These are phyloP conservation scores for Chrysemys picta DNA, from an alignment of 2,113 vertebrate species.

Conservation along the genomic window DNA sequence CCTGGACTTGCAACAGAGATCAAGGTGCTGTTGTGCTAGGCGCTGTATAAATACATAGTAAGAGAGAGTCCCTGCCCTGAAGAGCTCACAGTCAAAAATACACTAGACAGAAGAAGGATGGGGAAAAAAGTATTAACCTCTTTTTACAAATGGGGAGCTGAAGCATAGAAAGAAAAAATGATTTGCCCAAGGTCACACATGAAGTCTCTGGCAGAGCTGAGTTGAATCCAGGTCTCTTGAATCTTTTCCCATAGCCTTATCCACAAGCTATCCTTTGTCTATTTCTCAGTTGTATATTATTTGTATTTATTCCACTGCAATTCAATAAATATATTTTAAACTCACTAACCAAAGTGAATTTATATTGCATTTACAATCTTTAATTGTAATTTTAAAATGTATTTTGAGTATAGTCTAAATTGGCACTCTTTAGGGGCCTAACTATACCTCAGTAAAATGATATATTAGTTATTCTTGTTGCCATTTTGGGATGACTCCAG, in stretches of 20 bases:
- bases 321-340: background rate
- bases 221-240: background rate
- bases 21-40: background rate
- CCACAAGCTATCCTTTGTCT: background rate
- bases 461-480: no score
- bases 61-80: background rate
- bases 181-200: background rate
- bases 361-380: no score
- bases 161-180: background rate
- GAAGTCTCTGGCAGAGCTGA: background rate
- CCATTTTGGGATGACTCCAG: no score
- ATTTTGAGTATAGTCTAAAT: no score
- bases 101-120: background rate
- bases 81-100: background rate
- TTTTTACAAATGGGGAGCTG: background rate
- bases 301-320: background rate
- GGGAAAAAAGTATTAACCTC: background rate
- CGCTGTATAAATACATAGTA: background rate
- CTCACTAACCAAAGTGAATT: no score
- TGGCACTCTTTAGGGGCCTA: no score
- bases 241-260: background rate
- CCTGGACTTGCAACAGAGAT: background rate
- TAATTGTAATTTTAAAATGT: no score
- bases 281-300: background rate
- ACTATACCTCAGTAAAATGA: no score